phyloP scores from a whole-genome alignment of 1,140 invertebrate genomes.

The Pogonomyrmex barbatus region DNA sequence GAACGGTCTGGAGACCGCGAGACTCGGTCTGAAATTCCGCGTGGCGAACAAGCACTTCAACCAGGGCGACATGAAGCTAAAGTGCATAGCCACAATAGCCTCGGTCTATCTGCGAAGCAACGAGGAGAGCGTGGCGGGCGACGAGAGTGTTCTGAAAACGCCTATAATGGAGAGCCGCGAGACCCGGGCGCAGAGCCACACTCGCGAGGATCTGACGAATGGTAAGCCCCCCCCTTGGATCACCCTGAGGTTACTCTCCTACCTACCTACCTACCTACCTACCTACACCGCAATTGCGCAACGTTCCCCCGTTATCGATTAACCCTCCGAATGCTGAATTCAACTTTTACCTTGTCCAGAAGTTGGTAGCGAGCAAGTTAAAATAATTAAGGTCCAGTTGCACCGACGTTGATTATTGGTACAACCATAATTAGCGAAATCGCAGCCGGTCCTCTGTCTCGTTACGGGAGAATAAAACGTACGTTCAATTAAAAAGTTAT shows the following conservation, averaged over 20 bases:
- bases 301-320: conserved; percentile 36
- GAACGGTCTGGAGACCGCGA: conserved; percentile 90
- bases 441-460: neutral
- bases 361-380: neutral
- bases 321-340: conserved; percentile 5
- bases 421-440: conserved; percentile 4
- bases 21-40: conserved; percentile 90
- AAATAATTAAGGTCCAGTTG: conserved; percentile 14
- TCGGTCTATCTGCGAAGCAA: conserved; percentile 93
- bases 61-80: conserved; percentile 93
- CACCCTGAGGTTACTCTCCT: neutral
- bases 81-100: conserved; percentile 95
- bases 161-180: conserved; percentile 89
- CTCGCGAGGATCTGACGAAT: conserved; percentile 74
- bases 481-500: conserved; percentile 3
- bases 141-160: conserved; percentile 88
- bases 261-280: conserved; percentile 5
- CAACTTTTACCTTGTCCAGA: conserved; percentile 10
- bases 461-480: neutral
- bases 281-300: conserved; percentile 29
- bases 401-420: conserved; percentile 19
- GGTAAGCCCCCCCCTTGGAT: conserved; percentile 64
- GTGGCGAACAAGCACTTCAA: conserved; percentile 92
- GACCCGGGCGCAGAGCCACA: conserved; percentile 84
- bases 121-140: conserved; percentile 93